Base-by-base conservation (phyloP, 2,888 invertebrate species). In the Tetheella fluctuosa region DNA sequence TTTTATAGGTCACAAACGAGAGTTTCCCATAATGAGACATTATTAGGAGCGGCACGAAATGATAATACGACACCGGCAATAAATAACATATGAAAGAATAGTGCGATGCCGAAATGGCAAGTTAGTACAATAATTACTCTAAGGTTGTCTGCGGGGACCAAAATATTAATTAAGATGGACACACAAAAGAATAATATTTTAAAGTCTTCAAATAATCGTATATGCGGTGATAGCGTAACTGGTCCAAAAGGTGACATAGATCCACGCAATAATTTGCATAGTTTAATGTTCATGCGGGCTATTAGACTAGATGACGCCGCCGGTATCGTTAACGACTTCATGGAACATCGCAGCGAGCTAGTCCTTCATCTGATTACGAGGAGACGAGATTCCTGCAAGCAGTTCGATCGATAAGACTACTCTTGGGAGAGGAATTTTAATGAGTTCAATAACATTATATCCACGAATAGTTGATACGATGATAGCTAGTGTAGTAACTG, bases 271-370 rank as follows among this genome's bases (percentile, higher is more conserved):
- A 66, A 82, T 85, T 84, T 82, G 83, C 85, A 84, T 84, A 83
- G 76, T 73, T 79, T 80, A 81, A 73, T 71, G 74, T 66, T 66
- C 70, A 67, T 59, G 68, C 66, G 62, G 65, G 59, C 71, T 64
- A 81, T 84, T 81, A 83, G 82, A 83, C 80, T 69, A 79, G 76
- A 83, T 80, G 85, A 84, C 83, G 81, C 79, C 83, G 80, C 79
- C 81, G 67, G 64, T 63, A 69, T 74, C 71, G 71, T 74, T 80
- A 84, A 84, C 80, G 77, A 78, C 77, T 85, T 84, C 83, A 81
- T 77, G 80, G 84, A 85, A 83, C 65, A 61, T 59, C 54, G 63
- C 59, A 59, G 66, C 60, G 61, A 63, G 70, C 68, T 73, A 67
- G 68, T 66, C 65, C 70, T 67, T 71, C 68, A 71, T 74, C 73